Conservation (phyloP, 53 echinoderm and acorn worm species). For the Patiria pectinifera region DNA sequence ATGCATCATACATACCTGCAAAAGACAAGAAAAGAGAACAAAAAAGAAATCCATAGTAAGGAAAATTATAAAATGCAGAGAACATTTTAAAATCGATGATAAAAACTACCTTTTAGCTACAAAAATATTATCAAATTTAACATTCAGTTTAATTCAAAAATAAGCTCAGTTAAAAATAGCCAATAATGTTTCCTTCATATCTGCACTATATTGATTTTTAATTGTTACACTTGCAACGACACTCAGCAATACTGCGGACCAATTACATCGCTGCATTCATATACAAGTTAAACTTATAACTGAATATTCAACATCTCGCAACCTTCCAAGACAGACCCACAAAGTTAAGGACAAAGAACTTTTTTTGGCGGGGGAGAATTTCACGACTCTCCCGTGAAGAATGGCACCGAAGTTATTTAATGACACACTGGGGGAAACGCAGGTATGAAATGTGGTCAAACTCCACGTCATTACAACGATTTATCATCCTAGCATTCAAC, state of each 20-base stretch:
- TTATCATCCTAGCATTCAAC: slow-evolving; percentile 31
- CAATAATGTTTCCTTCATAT: neutral
- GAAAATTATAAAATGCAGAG: neutral
- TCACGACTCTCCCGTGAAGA: slow-evolving; percentile 22
- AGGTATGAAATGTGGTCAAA: slow-evolving; percentile 16
- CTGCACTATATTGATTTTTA: neutral
- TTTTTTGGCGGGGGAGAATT: neutral
- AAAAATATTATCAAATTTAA: too few species aligned
- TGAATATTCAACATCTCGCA: neutral
- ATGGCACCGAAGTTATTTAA: slow-evolving; percentile 13
- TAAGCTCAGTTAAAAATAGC: too few species aligned
- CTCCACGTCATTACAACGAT: slow-evolving; percentile 28
- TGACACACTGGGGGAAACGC: slow-evolving; percentile 33
- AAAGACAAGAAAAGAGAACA: neutral
- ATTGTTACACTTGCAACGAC: neutral
- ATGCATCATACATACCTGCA: slow-evolving; percentile 49
- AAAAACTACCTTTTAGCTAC: too few species aligned
- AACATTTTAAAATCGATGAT: neutral
- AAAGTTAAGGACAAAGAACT: neutral
- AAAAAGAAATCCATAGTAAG: neutral
- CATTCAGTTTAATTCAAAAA: too few species aligned
- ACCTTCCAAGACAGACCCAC: neutral
- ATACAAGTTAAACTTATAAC: neutral
- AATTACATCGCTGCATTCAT: neutral
- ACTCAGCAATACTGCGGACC: neutral